phyloP scores from a whole-genome alignment of 2,888 invertebrate genomes.

The Athalia circularis region DNA sequence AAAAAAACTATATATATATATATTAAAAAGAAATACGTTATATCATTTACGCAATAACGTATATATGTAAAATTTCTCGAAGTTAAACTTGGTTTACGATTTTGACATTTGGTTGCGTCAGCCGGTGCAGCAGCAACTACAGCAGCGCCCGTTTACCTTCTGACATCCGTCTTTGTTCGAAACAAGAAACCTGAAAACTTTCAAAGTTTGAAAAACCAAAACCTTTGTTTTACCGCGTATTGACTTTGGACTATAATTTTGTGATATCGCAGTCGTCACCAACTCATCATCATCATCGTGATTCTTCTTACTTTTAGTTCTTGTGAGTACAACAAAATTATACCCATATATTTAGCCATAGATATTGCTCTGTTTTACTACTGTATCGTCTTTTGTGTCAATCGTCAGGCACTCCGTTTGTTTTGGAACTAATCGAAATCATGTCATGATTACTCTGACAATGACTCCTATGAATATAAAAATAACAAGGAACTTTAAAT shows the following conservation, averaged over 20 bases:
- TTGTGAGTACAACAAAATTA: not conserved
- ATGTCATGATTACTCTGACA: too few relatives aligned
- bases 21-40: not conserved
- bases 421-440: too few relatives aligned
- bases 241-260: slow-evolving; percentile 22
- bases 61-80: not conserved
- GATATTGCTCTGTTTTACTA: too few relatives aligned
- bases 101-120: slow-evolving; percentile 64
- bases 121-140: slow-evolving; percentile 46
- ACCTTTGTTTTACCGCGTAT: not conserved
- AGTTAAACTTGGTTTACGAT: slow-evolving; percentile 30
- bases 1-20: slow-evolving; percentile 1
- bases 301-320: not conserved
- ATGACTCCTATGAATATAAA: too few relatives aligned
- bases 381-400: too few relatives aligned
- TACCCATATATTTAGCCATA: too few relatives aligned
- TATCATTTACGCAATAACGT: not conserved
- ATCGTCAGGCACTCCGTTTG: too few relatives aligned
- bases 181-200: slow-evolving; percentile 25
- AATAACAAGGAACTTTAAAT: too few relatives aligned
- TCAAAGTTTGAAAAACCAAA: not conserved
- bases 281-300: not conserved
- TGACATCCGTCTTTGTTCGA: slow-evolving; percentile 47
- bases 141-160: not conserved
- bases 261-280: not conserved